Base-by-base conservation (phyloP, 1,140 invertebrate genomes). In the Hyles vespertilio region DNA sequence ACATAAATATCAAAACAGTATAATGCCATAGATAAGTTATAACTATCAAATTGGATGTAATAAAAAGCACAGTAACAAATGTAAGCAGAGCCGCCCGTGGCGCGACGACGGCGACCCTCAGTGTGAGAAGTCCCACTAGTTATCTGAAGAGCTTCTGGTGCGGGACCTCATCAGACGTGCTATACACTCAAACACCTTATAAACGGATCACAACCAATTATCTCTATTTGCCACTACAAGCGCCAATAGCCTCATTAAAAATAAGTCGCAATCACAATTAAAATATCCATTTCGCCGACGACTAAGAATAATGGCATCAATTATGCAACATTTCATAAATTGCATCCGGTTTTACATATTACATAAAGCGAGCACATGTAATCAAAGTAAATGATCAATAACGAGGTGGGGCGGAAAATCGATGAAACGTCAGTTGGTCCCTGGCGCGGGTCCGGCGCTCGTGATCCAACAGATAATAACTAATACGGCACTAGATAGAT, bases 351-450 rank as follows among this genome's bases (percentile, higher is more conserved):
- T 54, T 59, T 57, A 63, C 59, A 69, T 54, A 54, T 56, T 58
- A 60, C 32, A 59, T 36, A 58, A 60, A 54, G 56, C 46, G 51
- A 49, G 59, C 56, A 49, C 57, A 55, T 60, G 65, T 67, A 70
- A 78, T 69, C 70, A 64, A 51, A 66, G 61, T 58, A 63, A 77
- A 70, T 70, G 67, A 72, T 75, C 70, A 72, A 73, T 72, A 72
- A 71, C 64, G 53, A 71, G 61, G 63, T 60, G 50, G 64, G 51
- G 57, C 61, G 61, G 63, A 73, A 76, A 72, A 74, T 72, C 67
- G 69, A 71, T 63, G 67, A 69, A 72, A 69, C 47, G 64, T 70
- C 64, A 68, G 61, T 56, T 59, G 56, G 46, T 49, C 22, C 22
- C 22, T 22, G 63, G 55, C 56, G 36, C 52, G 63, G 61, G 59